Base-by-base conservation (phyloP, 1,140 invertebrate genomes). In the Akabosia matsudoensis region DNA sequence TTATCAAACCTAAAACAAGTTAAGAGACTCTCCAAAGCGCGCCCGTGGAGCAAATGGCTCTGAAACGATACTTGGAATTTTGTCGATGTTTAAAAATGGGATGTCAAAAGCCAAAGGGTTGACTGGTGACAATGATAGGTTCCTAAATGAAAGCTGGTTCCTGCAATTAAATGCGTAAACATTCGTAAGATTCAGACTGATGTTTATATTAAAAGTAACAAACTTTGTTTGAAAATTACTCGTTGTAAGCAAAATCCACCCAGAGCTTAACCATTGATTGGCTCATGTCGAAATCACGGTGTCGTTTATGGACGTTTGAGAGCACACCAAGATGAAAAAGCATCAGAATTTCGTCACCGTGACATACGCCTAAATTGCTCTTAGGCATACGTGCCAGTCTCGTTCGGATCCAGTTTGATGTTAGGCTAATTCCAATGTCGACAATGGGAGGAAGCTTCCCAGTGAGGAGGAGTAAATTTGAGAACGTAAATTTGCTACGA, bases 171-270 rank as follows among this genome's bases (percentile, higher is more conserved):
- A 30, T 67, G 28, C 4, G 31, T 28, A 67, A n/a, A n/a, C n/a
- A n/a, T n/a, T n/a, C 24, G 14, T 67, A 13, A 30, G 22, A 13
- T 67, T 67, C 18, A 45, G 18, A 10, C 18, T 7, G 37, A 30
- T 67, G 24, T 2, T 13, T 30, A 67, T 10, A 30, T 28, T 7
- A 61, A 7, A 13, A 61, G n/a, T 24, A 61, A 56, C n/a, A 67
- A 13, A 30, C 10, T 67, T 30, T 67, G 61, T 56, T 4, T n/a
- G 7, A 3, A 13, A 56, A 24, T 52, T 54, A 77, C 76, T 74
- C 76, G 45, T 34, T 31, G n/a, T 74, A 45, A 0, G 76, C 76
- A 37, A 77, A 77, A 34, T 74, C 72, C 0, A 71, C 33, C 72
- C 72, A 77, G 14, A 52, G 51, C 67, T 73, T 61, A 4, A 77